Conservation (phyloP, 1,140 invertebrate genomes). For the Rhagoletis pomonella region DNA sequence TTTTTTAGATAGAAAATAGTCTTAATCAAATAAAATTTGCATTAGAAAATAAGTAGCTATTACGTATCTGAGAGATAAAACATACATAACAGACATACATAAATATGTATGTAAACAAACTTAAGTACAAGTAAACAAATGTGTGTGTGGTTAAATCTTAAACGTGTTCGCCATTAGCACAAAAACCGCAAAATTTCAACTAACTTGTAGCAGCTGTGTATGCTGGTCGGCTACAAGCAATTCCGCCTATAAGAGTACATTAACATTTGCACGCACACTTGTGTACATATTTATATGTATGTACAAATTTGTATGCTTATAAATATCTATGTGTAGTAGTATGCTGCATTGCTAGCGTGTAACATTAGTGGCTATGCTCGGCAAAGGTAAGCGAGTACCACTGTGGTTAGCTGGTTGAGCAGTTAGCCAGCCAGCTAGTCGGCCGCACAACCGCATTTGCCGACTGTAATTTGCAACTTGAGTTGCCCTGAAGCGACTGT, state of each 20-base stretch:
- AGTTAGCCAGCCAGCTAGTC: slow-evolving; percentile 15
- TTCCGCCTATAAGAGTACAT: neutral
- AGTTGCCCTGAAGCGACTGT: neutral
- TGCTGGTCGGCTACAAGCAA: neutral
- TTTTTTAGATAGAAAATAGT: too few relatives aligned
- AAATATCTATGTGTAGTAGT: neutral
- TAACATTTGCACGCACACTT: neutral
- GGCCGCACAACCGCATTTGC: slow-evolving; percentile 36
- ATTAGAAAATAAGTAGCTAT: too few relatives aligned
- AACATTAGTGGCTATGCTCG: slow-evolving; percentile 14
- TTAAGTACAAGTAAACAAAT: neutral
- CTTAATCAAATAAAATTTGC: too few relatives aligned
- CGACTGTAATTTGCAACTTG: slow-evolving; percentile 45
- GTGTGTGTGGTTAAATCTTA: slow-evolving; percentile 21
- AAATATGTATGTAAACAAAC: neutral
- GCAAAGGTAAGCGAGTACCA: slow-evolving; percentile 21
- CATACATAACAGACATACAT: neutral
- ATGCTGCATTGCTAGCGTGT: neutral
- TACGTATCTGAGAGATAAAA: too few relatives aligned
- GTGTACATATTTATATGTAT: neutral
- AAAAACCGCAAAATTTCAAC: slow-evolving; percentile 44
- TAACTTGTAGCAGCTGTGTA: slow-evolving; percentile 18
- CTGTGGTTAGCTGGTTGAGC: slow-evolving; percentile 24
- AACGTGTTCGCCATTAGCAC: slow-evolving; percentile 46
- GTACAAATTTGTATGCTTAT: neutral